Evolutionary conservation across 1,140 invertebrate genomes (phyloP).

Genomic region (Macrobrachium rosenbergii): DNA sequence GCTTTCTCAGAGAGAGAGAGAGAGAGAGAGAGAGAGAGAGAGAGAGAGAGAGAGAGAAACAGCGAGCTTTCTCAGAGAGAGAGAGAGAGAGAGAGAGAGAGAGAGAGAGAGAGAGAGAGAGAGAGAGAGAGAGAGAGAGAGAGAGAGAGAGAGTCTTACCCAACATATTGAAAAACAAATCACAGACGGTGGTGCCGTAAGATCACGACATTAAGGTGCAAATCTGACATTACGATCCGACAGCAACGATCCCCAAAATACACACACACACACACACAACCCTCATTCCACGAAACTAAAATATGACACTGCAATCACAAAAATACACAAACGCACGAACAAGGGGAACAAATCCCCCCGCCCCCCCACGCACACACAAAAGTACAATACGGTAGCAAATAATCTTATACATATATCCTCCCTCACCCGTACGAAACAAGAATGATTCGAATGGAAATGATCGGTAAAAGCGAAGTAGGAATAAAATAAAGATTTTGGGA

Average conservation of each 20-base stretch:
- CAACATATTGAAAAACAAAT: not conserved
- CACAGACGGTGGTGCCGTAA: slow-evolving; percentile 11
- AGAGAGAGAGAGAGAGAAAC: not conserved
- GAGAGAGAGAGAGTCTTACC: no score
- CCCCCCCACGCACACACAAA: no score
- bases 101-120: not conserved
- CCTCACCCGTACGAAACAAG: no score
- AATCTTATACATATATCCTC: no score
- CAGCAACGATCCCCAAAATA: not conserved
- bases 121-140: not conserved
- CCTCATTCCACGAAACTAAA: not conserved
- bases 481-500: no score
- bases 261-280: not conserved
- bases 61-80: not conserved
- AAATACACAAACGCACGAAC: no score
- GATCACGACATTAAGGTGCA: slow-evolving; percentile 37
- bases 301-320: no score
- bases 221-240: slow-evolving; percentile 28
- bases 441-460: no score
- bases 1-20: not conserved
- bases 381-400: no score
- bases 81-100: slow-evolving; percentile 11
- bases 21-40: not conserved
- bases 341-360: no score
- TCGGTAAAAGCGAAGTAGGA: no score